Evolutionary conservation across 30 jellyfish, hydroid and myxozoan species (phyloP).

Genomic region (Sanderia malayensis): DNA sequence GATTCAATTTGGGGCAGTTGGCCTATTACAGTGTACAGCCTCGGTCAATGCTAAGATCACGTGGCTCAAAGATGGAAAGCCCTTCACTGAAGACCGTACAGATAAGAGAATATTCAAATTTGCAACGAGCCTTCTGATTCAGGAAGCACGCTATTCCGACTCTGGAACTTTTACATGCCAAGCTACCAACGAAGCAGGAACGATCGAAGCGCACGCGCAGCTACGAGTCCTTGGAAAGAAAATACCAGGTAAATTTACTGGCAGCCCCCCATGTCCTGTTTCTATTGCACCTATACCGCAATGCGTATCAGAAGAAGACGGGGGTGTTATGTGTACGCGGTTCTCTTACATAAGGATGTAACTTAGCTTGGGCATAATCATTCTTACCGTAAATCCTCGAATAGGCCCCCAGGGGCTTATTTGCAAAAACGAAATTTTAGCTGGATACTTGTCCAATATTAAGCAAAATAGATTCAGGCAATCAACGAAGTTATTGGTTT

Average conservation of each 20-base stretch:
- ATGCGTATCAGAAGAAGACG: too few relatives aligned
- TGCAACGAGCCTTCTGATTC: constrained; percentile 10
- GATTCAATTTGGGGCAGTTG: constrained; percentile 16
- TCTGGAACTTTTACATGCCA: constrained; percentile 44
- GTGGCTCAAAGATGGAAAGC: constrained; percentile 19
- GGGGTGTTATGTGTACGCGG: too few relatives aligned
- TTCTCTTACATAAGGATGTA: too few relatives aligned
- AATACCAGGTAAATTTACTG: constrained; percentile 27
- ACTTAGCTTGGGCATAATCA: too few relatives aligned
- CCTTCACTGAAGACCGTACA: not conserved
- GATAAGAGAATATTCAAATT: constrained; percentile 1
- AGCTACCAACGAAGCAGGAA: constrained; percentile 44
- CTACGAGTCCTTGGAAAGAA: constrained; percentile 38
- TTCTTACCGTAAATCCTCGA: too few relatives aligned
- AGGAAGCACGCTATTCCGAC: constrained; percentile 47
- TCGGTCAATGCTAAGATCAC: constrained; percentile 12
- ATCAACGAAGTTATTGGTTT: too few relatives aligned
- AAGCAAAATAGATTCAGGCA: too few relatives aligned
- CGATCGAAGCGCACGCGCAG: constrained; percentile 18
- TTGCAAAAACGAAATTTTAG: too few relatives aligned
- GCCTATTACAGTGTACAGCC: constrained; percentile 21
- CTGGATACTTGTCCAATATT: too few relatives aligned
- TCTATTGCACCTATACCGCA: too few relatives aligned
- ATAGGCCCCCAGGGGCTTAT: too few relatives aligned
- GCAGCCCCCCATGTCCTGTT: too few relatives aligned